These are phyloP conservation scores for Craterocephalus amniculus DNA, from an alignment of 2,797 vertebrate genomes.

Conservation along the genomic window DNA sequence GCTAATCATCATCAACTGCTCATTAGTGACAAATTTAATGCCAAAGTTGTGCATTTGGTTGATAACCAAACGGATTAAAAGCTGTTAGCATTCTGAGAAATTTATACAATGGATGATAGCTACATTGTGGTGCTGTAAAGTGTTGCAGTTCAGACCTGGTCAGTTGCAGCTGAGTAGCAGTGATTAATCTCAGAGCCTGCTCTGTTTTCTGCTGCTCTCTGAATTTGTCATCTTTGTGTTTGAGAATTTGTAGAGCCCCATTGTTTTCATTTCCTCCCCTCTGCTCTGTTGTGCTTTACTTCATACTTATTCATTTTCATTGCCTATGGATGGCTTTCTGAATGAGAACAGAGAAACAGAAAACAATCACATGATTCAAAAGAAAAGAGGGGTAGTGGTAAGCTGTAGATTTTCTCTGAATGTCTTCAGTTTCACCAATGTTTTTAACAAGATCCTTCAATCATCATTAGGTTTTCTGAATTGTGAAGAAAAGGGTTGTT, in stretches of 20 bases:
- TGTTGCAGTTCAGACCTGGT: constrained; percentile 8
- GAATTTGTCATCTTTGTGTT: constrained; percentile 18
- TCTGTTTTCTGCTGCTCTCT: constrained; percentile 12
- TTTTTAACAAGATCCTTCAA: no score
- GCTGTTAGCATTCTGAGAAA: background rate
- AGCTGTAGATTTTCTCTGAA: no score
- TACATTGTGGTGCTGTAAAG: background rate
- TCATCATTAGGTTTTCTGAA: no score
- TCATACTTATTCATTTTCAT: constrained; percentile 24
- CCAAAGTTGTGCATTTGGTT: constrained; percentile 19
- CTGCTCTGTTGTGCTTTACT: constrained; percentile 7
- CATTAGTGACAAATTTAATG: constrained; percentile 19
- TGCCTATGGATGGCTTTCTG: constrained; percentile 1
- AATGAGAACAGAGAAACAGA: background rate
- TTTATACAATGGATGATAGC: constrained; percentile 15
- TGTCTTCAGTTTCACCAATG: no score
- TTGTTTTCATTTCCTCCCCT: constrained; percentile 21
- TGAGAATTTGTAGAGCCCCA: constrained; percentile 20
- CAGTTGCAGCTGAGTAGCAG: background rate
- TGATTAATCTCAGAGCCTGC: constrained; percentile 19
- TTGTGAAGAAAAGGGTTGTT: no score
- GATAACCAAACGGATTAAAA: constrained; percentile 14
- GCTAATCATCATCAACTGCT: constrained; percentile 24
- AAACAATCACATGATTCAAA: background rate
- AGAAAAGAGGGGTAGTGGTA: no score